Evolutionary conservation across 2,113 vertebrate genomes (phyloP).

Genomic region (Galeopterus variegatus): DNA sequence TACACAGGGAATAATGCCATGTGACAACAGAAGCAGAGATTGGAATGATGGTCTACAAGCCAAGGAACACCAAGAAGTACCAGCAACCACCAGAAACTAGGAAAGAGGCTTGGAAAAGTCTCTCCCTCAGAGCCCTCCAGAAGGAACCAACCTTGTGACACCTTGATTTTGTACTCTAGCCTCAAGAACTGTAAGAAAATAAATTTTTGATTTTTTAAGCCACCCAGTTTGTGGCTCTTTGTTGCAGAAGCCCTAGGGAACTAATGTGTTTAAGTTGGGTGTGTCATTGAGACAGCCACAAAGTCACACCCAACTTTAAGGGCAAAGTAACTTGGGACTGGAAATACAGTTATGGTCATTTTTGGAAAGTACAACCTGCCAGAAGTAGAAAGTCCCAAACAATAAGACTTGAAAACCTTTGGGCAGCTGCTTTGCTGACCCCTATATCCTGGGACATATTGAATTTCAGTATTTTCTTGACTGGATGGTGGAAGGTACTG

Average conservation of each 20-base stretch:
- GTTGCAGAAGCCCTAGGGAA: background rate
- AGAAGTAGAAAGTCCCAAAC: background rate
- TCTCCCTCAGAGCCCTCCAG: background rate
- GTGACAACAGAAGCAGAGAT: background rate
- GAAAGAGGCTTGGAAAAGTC: background rate
- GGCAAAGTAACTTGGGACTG: background rate
- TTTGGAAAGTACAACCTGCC: background rate
- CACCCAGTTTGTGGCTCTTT: background rate
- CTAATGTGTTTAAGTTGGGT: background rate
- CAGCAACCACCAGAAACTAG: background rate
- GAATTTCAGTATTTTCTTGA: background rate
- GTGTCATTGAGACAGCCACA: background rate
- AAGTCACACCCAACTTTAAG: background rate
- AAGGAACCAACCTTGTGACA: background rate
- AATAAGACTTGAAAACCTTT: background rate
- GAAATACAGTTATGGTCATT: background rate
- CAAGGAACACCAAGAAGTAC: constrained; percentile 10
- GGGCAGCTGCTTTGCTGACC: background rate
- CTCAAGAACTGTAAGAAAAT: background rate
- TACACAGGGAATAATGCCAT: background rate
- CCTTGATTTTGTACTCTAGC: background rate
- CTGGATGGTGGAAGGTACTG: background rate
- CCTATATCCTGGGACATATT: background rate
- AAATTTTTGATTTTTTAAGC: background rate
- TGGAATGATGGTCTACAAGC: background rate